Base-by-base conservation (phyloP, 2,888 invertebrate species). In the Autographa pulchrina region DNA sequence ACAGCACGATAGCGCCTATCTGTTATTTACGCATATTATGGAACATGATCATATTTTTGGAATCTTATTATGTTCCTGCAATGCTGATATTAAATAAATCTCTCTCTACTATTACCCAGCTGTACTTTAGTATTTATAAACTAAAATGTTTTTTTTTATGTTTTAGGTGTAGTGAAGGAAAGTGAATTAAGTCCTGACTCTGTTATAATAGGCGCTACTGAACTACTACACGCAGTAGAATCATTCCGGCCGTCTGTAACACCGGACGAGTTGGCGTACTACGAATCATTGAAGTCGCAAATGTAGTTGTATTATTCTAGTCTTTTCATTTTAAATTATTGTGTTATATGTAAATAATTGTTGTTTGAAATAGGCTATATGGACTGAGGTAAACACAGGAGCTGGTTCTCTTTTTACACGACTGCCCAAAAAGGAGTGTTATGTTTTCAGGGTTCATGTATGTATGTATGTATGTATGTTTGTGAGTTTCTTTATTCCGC, bases 201-300 rank as follows among this genome's bases (percentile, higher is more conserved):
- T 48, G 96, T 98, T 4, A 84, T 97, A 13, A 97, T 98, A 0
- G 96, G 95, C 38, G 92, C 96, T 43, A 95, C 96, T 0, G 98
- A 98, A 88, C 96, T 98, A 79, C 91, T 95, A 80, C 91, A 96
- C 62, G 97, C 97, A 0, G 96, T 97, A 20, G 92, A 93, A 69
- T 94, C 96, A 65, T 96, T 98, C 78, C 96, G 97, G 74, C 98
- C 98, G 1, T 98, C 98, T 0, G 97, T 98, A 16, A 97, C 97
- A 35, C 94, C 95, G 52, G 96, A 96, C 69, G 98, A 98, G 90
- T 92, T 98, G 85, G 92, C 95, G 25, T 97, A 97, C 90, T 98
- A 97, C 84, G 96, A 96, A 82, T 93, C 96, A 4, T 84, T 96
- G 68, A 91, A 93, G 77, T 85, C 90, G 68, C 91, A 93, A 89